These are phyloP conservation scores for Drosophila buzzatii DNA, from an alignment of 2,888 invertebrate genomes.

Conservation along the genomic window DNA sequence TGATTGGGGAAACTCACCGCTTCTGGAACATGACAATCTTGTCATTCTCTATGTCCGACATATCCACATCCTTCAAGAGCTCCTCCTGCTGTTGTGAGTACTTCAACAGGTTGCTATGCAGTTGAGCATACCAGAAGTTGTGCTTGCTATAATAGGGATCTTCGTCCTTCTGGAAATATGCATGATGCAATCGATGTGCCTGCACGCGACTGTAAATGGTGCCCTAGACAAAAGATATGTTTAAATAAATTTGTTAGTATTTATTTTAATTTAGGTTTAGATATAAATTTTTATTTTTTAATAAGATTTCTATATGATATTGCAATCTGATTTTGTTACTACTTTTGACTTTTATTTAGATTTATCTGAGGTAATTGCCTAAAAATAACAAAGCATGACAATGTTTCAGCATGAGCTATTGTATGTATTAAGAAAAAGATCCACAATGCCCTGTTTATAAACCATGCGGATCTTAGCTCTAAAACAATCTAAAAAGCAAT, in stretches of 20 bases:
- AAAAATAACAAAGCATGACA: too few species aligned
- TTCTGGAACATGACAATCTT: constrained; percentile 93
- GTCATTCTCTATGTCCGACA: constrained; percentile 92
- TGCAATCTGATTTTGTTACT: too few species aligned
- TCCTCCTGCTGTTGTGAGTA: constrained; percentile 89
- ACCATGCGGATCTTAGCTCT: too few species aligned
- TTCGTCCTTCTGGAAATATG: constrained; percentile 90
- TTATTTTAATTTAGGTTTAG: not conserved
- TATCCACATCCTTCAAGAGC: constrained; percentile 89
- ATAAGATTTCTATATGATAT: too few species aligned
- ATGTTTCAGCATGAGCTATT: too few species aligned
- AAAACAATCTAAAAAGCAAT: too few species aligned
- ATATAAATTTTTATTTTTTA: too few species aligned
- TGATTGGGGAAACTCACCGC: constrained; percentile 86
- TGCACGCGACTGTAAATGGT: constrained; percentile 94
- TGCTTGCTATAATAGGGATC: constrained; percentile 93
- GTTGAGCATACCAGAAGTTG: constrained; percentile 93
- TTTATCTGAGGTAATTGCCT: too few species aligned
- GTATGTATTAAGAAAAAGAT: too few species aligned
- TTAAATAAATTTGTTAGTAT: not conserved
- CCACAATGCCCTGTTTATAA: too few species aligned
- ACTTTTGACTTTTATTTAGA: too few species aligned
- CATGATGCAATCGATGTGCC: constrained; percentile 93
- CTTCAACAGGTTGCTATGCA: constrained; percentile 89
- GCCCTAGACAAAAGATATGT: constrained; percentile 86